Conservation (phyloP, 2,797 vertebrate genomes). For the Halcyon chelicuti region DNA sequence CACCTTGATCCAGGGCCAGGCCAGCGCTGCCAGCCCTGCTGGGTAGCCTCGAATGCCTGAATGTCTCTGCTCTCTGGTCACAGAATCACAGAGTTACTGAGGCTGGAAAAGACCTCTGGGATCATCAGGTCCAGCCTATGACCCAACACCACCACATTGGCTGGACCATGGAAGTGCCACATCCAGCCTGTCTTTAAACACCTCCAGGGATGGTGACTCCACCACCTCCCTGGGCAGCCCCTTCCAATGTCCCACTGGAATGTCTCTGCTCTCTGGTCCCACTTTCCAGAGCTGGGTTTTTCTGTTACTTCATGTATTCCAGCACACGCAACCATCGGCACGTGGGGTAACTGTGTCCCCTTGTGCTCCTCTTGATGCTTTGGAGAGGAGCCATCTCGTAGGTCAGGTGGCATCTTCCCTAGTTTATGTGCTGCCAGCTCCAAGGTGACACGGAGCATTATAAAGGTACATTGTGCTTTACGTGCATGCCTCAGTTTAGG, state of each 20-base stretch:
- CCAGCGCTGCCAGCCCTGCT: rapidly evolving
- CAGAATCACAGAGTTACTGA: too few species aligned
- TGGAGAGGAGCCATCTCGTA: not conserved
- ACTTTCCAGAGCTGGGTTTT: not conserved
- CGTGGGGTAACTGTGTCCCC: rapidly evolving
- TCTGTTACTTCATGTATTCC: not conserved
- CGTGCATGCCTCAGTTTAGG: rapidly evolving
- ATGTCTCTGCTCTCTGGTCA: too few species aligned
- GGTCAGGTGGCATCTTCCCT: not conserved
- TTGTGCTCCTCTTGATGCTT: rapidly evolving
- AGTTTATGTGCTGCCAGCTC: not conserved
- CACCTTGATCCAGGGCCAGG: not conserved
- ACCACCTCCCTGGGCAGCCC: too few species aligned
- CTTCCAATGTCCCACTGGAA: not conserved
- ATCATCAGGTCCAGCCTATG: too few species aligned
- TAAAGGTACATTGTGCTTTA: not conserved
- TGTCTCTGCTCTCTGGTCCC: not conserved
- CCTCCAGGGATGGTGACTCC: too few species aligned
- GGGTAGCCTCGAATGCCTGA: not conserved
- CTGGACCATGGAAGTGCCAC: too few species aligned
- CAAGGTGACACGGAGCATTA: not conserved
- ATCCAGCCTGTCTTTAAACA: too few species aligned
- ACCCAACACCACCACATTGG: too few species aligned
- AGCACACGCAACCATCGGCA: rapidly evolving
- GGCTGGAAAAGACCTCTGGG: too few species aligned